Evolutionary conservation across 2,113 vertebrate genomes (phyloP), one percentile per base, ranked within the genome.

Genomic region (Orientallactaga bullata): DNA sequence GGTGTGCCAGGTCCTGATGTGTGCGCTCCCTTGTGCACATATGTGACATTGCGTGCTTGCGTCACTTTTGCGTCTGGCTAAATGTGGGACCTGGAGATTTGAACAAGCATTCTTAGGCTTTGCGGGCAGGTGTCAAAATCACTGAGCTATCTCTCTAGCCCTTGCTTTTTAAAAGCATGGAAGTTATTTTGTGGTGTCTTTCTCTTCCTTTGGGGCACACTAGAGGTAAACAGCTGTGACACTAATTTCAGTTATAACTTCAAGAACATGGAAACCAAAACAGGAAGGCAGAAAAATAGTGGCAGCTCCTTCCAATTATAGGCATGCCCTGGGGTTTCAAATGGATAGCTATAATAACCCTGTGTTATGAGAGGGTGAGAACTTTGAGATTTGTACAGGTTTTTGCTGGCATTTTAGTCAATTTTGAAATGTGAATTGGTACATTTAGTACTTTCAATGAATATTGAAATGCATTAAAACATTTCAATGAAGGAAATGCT

Each of bases 351-450:
- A 5, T 69, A 39, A 78, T 42, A 10, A 42, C 24, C 24, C 17
- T 65, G 11, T 85, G 21, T 78, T 81, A 60, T 13, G 6, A 32
- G 6, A 77, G 4, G 63, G 39, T 26, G 39, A 82, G 10, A 88
- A 21, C 7, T 88, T 51, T n/a, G 18, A 26, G 71, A 2, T 77
- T 91, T 73, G 60, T 1, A 69, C 30, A 80, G 65, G 1, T 47
- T 80, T 80, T 77, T 26, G 51, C 17, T 84, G 16, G 39, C 39
- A 74, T 61, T 85, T 77, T 55, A 77, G 30, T 72, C 81, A 65
- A 93, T 73, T 28, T 58, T 61, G 18, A 94, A 93, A 88, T 86
- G 18, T 32, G 78, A 90, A 85, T 73, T 24, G 17, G 9, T 71
- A 58, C 4, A 61, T 76, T 87, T 82, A 69, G 1, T 69, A 65